Evolutionary conservation across 1,140 invertebrate genomes (phyloP).

Genomic region (Pseudomyrmex sp.): DNA sequence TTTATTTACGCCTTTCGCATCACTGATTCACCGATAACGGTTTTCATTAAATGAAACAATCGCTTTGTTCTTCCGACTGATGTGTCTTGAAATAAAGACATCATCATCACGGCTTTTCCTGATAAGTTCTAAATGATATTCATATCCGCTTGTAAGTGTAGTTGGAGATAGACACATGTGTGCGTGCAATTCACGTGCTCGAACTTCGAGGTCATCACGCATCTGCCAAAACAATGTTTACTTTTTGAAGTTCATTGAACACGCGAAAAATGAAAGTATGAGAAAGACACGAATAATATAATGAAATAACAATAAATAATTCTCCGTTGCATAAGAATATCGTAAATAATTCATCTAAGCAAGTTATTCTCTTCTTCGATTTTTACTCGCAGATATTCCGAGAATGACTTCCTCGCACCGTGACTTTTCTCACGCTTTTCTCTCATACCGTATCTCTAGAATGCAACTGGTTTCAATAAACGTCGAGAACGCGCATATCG

Average conservation of each 20-base stretch:
- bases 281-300: background rate
- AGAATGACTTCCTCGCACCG: conserved; percentile 54
- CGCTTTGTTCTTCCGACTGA: conserved; percentile 30
- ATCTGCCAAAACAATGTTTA: background rate
- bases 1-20: background rate
- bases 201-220: background rate
- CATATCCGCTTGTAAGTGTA: background rate
- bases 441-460: conserved; percentile 3
- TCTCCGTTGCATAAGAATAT: background rate
- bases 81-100: too few species aligned
- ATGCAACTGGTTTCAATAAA: conserved; percentile 39
- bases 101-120: background rate
- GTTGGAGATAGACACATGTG: background rate
- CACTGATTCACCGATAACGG: conserved; percentile 27
- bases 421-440: conserved; percentile 72
- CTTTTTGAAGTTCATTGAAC: conserved; percentile 4
- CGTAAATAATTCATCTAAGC: conserved; percentile 34
- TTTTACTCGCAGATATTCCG: conserved; percentile 30
- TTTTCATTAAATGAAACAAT: conserved; percentile 27
- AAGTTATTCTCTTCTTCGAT: conserved; percentile 51
- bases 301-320: background rate
- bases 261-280: background rate
- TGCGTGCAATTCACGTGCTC: too few species aligned
- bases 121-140: background rate
- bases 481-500: background rate